phyloP scores from a whole-genome alignment of 2,888 invertebrate species.

The Tridacna crocea region DNA sequence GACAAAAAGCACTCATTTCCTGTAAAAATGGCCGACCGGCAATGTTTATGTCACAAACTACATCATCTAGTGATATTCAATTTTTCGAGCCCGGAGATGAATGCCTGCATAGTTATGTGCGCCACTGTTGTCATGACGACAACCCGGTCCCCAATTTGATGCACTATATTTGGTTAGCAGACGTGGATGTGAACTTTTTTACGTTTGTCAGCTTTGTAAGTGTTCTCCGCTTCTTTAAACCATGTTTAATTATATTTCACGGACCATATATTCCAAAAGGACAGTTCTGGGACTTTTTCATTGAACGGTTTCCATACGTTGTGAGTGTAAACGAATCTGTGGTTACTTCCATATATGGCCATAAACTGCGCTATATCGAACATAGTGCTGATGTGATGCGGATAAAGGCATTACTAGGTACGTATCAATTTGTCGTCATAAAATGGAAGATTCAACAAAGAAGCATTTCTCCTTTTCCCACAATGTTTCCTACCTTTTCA shows the following conservation, averaged over 20 bases:
- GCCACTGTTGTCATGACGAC: slow-evolving; percentile 32
- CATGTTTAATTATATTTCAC: slow-evolving; percentile 68
- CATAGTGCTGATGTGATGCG: slow-evolving; percentile 69
- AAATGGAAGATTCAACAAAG: too few species aligned
- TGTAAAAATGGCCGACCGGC: not conserved
- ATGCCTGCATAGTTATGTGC: slow-evolving; percentile 42
- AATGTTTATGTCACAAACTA: not conserved
- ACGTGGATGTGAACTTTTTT: slow-evolving; percentile 37
- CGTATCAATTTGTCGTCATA: not conserved
- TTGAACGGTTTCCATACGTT: slow-evolving; percentile 61
- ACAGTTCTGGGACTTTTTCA: slow-evolving; percentile 64
- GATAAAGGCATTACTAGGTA: slow-evolving; percentile 63
- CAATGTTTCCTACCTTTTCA: too few species aligned
- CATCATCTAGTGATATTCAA: slow-evolving; percentile 6
- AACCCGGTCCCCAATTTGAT: slow-evolving; percentile 51
- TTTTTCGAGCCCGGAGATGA: slow-evolving; percentile 28
- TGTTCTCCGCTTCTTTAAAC: slow-evolving; percentile 55
- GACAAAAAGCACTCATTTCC: not conserved
- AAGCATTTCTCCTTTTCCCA: too few species aligned
- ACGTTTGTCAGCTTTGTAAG: slow-evolving; percentile 57
- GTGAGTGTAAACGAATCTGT: slow-evolving; percentile 53
- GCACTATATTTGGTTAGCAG: slow-evolving; percentile 59
- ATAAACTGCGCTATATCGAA: slow-evolving; percentile 54
- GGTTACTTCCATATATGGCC: slow-evolving; percentile 58
- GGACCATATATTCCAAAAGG: slow-evolving; percentile 61